A percentile compares a stretch with the other conserved stretches of the same genome.
phyloP scores from a whole-genome alignment of 2,113 vertebrate genomes.

The Todiramphus saurophagus region DNA sequence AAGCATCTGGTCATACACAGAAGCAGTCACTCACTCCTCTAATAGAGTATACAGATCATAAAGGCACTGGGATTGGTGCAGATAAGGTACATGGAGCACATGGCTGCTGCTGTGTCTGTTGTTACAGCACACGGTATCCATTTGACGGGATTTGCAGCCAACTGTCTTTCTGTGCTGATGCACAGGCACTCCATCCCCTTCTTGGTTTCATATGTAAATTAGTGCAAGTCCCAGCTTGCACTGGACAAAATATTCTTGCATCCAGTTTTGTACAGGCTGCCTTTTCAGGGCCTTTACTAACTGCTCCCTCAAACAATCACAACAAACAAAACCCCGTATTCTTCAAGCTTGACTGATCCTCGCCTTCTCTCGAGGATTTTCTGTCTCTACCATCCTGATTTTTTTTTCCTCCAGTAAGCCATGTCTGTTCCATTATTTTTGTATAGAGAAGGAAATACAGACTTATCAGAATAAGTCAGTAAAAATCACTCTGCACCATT shows the following conservation, averaged over 20 bases:
- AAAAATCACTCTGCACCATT: background rate
- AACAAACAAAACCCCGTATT: background rate
- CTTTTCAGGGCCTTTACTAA: background rate
- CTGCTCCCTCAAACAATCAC: background rate
- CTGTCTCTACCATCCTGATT: background rate
- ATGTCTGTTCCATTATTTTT: background rate
- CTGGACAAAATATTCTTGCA: background rate
- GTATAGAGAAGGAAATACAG: background rate
- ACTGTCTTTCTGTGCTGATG: background rate
- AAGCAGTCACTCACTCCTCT: background rate
- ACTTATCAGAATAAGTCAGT: background rate
- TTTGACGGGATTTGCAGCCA: background rate
- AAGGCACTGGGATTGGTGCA: background rate
- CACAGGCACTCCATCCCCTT: background rate
- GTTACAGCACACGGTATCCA: background rate
- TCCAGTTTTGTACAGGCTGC: background rate
- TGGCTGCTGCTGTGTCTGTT: background rate
- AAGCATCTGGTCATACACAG: slow-evolving; percentile 18
- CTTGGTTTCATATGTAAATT: background rate
- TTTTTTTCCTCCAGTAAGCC: background rate
- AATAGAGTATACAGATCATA: background rate
- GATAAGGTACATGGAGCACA: background rate
- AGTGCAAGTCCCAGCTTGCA: background rate
- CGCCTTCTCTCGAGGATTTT: background rate
- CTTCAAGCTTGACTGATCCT: background rate